Evolutionary conservation across 2,797 vertebrate genomes (phyloP).

Genomic region (Sebastes iracundus): DNA sequence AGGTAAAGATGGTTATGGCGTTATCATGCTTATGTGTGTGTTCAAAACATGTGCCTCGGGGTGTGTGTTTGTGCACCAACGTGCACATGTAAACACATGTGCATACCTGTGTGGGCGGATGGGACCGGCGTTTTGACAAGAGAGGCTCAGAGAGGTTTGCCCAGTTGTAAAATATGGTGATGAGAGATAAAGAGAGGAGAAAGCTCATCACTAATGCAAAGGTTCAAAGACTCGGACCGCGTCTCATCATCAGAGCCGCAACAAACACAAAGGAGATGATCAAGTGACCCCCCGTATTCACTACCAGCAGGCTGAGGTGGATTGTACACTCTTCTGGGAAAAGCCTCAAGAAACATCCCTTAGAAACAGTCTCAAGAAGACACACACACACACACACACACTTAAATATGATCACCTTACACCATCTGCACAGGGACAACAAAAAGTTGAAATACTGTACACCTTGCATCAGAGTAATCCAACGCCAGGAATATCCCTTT

Average conservation of each 20-base stretch:
- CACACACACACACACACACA: background rate
- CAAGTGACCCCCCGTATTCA: constrained; percentile 65
- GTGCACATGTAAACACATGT: constrained; percentile 42
- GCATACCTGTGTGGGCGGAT: constrained; percentile 59
- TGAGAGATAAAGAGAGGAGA: constrained; percentile 64
- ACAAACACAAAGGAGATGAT: constrained; percentile 72
- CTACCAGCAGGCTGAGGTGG: constrained; percentile 31
- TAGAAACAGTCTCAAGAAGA: background rate
- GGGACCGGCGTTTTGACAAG: constrained; percentile 48
- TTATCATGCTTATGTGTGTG: background rate
- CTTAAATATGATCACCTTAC: background rate
- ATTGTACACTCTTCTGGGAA: constrained; percentile 7
- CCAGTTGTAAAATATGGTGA: constrained; percentile 71
- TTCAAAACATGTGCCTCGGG: constrained; percentile 7
- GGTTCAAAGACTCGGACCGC: constrained; percentile 76
- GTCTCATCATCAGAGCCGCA: constrained; percentile 77
- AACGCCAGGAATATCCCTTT: constrained; percentile 1
- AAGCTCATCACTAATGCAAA: constrained; percentile 77
- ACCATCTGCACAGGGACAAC: background rate
- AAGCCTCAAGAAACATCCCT: constrained; percentile 5
- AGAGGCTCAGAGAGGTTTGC: constrained; percentile 38
- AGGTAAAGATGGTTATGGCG: background rate
- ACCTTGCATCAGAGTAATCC: background rate
- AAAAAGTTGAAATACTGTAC: background rate
- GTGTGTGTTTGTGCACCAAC: background rate